These are phyloP conservation scores for Alexandromys fortis DNA, from an alignment of 2,113 vertebrate species.

Conservation along the genomic window DNA sequence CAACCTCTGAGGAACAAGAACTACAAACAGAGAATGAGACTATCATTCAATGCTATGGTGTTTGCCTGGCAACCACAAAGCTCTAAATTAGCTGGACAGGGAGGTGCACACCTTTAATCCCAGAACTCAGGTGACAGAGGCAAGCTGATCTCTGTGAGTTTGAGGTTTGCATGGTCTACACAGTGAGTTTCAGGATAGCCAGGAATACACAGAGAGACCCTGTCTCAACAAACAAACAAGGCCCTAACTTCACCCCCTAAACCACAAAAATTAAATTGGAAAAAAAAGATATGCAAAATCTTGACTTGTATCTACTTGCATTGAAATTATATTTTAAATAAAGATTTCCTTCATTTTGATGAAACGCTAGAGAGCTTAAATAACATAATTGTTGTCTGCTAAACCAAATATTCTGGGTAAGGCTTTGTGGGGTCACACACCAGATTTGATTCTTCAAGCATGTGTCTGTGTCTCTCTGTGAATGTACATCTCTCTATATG, in stretches of 20 bases:
- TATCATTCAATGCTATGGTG: neutral
- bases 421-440: neutral
- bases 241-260: neutral
- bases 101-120: neutral
- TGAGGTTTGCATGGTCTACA: neutral
- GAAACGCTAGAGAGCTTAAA: neutral
- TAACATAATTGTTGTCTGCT: neutral
- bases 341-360: neutral
- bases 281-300: neutral
- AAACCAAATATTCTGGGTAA: neutral
- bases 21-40: neutral
- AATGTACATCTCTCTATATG: neutral
- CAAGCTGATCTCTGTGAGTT: neutral
- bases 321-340: neutral
- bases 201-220: neutral
- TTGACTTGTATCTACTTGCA: neutral
- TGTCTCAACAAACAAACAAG: neutral
- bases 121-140: neutral
- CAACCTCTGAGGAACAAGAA: neutral
- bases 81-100: neutral
- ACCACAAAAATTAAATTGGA: neutral
- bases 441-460: neutral
- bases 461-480: neutral
- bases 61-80: neutral
- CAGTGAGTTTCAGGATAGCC: neutral